Conservation (phyloP, 2,113 vertebrate species). For the Paradoxurus hermaphroditus region DNA sequence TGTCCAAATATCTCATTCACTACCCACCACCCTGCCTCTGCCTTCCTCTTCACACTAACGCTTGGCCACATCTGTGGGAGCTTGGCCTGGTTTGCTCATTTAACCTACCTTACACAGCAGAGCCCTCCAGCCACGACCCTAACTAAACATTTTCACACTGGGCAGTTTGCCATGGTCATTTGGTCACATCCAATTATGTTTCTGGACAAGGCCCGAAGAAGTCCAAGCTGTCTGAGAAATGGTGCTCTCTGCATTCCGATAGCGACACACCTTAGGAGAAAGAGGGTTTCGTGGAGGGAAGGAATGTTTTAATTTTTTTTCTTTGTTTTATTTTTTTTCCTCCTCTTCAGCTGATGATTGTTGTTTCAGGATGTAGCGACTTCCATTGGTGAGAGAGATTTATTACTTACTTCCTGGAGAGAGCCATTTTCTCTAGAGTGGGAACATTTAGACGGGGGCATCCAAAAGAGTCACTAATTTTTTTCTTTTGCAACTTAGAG, state of each 20-base stretch:
- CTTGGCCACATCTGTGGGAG: fast-evolving
- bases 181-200: neutral
- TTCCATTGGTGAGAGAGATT: constrained; percentile 51
- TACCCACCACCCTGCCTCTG: fast-evolving
- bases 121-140: neutral
- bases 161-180: neutral
- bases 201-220: neutral
- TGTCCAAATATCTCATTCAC: neutral
- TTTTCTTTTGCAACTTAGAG: constrained; percentile 12
- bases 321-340: neutral
- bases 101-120: neutral
- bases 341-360: neutral
- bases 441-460: constrained; percentile 13
- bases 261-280: neutral
- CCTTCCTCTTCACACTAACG: neutral
- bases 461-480: constrained; percentile 22
- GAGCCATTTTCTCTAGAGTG: constrained; percentile 52
- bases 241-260: neutral
- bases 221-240: neutral
- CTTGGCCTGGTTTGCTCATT: neutral
- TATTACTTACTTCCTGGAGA: constrained; percentile 48
- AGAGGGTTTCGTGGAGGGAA: neutral
- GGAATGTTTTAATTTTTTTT: neutral
- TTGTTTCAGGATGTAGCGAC: constrained; percentile 31
- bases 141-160: neutral